Base-by-base conservation (phyloP, 2,113 vertebrate genomes). In the Cheirogaleus medius region DNA sequence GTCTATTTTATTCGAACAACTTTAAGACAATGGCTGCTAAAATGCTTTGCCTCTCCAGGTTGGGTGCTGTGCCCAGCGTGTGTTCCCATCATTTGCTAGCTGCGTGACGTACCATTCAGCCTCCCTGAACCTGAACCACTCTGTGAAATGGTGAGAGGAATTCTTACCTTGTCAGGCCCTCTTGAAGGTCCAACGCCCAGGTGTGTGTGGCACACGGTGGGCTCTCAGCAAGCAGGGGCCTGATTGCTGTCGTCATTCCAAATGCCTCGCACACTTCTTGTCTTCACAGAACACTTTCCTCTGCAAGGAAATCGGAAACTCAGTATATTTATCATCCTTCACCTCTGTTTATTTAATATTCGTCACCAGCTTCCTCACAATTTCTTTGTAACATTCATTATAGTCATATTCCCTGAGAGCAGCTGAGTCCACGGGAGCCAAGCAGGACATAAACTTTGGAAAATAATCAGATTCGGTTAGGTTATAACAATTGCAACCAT, bases 371-470 rank as follows among this genome's bases (percentile, higher is more conserved):
- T 81, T 10, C n/a, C 47, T 86, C 32, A 20, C 12, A 47, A 2
- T 82, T 92, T 71, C 96, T 95, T 92, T 54, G 71, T 68, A 80
- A 66, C 32, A 25, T 93, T 88, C 34, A 63, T 78, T 60, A 77
- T 6, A 29, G 32, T 82, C 29, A 18, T 25, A 49, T 77, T 49
- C 56, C 60, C 52, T 32, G n/a, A 78, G 54, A 89, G 7, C 39
- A 34, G 71, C 64, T 18, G 52, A 94, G 52, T 39, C 12, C 23
- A 25, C 18, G 47, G 54, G 25, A 82, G 73, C 60, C 17, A 18
- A 83, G 47, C 23, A 34, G 42, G 73, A 25, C 2, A 5, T 23
- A 14, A 42, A 66, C 27, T 39, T 44, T 78, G 66, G 54, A 39
- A 83, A 84, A 47, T 2, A 54, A 18, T 90, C 54, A 2, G 27